Evolutionary conservation across 2,888 invertebrate species (phyloP).

Genomic region (Venusia cambrica): DNA sequence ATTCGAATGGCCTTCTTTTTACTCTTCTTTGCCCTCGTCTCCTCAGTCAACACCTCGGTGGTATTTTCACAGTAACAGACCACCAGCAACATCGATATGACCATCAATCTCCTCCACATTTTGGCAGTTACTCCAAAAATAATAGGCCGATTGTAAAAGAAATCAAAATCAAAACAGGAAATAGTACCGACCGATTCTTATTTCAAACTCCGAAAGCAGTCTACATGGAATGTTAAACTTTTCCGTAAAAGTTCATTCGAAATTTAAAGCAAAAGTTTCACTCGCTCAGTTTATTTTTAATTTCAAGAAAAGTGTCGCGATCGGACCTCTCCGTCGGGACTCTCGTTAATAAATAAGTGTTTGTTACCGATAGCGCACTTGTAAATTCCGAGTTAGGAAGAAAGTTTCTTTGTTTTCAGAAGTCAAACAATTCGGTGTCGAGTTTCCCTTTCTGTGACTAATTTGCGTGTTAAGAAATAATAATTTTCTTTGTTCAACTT

Average conservation of each 20-base stretch:
- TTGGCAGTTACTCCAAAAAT: slow-evolving; percentile 7
- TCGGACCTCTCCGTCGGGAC: slow-evolving; percentile 44
- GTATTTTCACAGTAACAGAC: slow-evolving; percentile 61
- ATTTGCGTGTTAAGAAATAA: slow-evolving; percentile 59
- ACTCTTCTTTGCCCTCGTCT: slow-evolving; percentile 63
- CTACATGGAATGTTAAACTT: slow-evolving; percentile 2
- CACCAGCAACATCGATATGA: slow-evolving; percentile 48
- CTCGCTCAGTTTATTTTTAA: slow-evolving; percentile 6
- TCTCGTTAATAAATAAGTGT: slow-evolving; percentile 61
- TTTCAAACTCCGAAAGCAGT: slow-evolving; percentile 1
- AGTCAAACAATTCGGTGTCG: slow-evolving; percentile 58
- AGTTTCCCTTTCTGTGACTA: slow-evolving; percentile 66
- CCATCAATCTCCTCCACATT: slow-evolving; percentile 49
- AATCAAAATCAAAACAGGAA: slow-evolving; percentile 3
- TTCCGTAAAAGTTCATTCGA: not conserved
- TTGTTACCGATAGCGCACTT: slow-evolving; percentile 37
- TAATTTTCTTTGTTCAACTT: slow-evolving; percentile 55
- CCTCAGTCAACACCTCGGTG: slow-evolving; percentile 48
- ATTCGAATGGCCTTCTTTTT: slow-evolving; percentile 52
- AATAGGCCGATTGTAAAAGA: slow-evolving; percentile 1
- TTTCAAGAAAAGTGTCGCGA: slow-evolving; percentile 21
- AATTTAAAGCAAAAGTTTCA: slow-evolving; percentile 6
- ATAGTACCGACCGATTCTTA: too few relatives aligned
- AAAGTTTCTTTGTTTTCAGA: slow-evolving; percentile 70
- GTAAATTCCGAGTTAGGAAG: slow-evolving; percentile 58